Conservation (phyloP, 2,113 vertebrate species). For the Cynocephalus volans region DNA sequence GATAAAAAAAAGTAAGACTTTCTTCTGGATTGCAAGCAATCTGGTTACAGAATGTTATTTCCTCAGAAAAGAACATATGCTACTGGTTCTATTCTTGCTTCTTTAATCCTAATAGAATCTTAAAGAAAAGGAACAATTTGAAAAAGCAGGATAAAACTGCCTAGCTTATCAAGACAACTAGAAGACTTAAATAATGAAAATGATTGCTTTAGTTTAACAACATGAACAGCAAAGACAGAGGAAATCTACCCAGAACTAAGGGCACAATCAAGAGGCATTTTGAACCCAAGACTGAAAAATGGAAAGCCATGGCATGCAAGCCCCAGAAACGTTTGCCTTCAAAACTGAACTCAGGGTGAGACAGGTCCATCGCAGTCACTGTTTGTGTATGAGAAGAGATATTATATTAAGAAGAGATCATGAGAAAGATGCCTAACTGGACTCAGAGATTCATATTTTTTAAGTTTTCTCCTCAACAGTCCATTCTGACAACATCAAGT, state of each 20-base stretch:
- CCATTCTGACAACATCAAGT: conserved; percentile 3
- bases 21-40: neutral
- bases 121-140: neutral
- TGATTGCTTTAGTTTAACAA: neutral
- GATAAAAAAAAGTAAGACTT: conserved; percentile 33
- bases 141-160: neutral
- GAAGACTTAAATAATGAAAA: neutral
- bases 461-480: neutral
- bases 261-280: neutral
- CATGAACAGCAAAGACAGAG: neutral
- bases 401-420: neutral
- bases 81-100: neutral
- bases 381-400: neutral
- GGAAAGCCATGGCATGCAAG: neutral
- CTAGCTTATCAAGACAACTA: neutral
- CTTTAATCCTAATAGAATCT: conserved; percentile 26
- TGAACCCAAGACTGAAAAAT: neutral
- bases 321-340: neutral
- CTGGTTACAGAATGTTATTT: neutral
- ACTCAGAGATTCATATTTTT: neutral
- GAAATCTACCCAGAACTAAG: neutral
- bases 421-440: neutral
- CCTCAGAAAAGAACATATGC: conserved; percentile 24
- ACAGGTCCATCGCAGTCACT: neutral
- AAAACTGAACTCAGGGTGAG: neutral